These are phyloP conservation scores for Eristalinus sepulchralis DNA, from an alignment of 2,888 invertebrate genomes.

Conservation along the genomic window DNA sequence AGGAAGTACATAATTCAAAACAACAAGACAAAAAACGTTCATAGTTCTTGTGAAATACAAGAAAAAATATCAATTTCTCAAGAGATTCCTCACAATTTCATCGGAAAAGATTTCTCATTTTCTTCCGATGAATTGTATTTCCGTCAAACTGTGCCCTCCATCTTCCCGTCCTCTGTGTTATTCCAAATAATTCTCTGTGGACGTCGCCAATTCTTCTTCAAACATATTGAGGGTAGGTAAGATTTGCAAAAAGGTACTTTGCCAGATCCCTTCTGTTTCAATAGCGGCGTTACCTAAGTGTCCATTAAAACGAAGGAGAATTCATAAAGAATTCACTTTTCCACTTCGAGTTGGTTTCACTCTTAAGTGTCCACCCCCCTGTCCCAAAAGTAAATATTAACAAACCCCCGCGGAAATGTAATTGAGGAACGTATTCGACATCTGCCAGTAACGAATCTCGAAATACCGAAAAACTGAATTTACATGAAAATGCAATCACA, in stretches of 20 bases:
- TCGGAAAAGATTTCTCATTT: background rate
- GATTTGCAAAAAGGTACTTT: background rate
- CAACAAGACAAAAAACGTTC: too few species aligned
- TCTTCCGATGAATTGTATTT: background rate
- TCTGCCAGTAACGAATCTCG: conserved; percentile 35
- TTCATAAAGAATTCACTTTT: background rate
- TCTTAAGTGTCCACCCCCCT: background rate
- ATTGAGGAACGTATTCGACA: conserved; percentile 32
- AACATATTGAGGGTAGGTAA: background rate
- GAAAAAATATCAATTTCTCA: too few species aligned
- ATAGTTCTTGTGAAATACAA: too few species aligned
- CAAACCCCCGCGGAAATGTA: conserved; percentile 4
- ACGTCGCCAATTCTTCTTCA: background rate
- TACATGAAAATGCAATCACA: conserved; percentile 31
- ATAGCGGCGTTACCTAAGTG: background rate
- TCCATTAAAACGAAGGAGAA: background rate
- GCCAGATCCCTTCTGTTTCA: background rate
- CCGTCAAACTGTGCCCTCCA: background rate
- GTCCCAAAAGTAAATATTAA: background rate
- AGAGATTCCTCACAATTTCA: background rate
- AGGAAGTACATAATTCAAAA: too few species aligned
- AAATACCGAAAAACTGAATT: conserved; percentile 34
- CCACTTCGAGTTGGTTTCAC: background rate
- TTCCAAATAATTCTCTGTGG: background rate
- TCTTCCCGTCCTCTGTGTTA: background rate